These are phyloP conservation scores for Sesia bembeciformis DNA, from an alignment of 2,888 invertebrate species.

Conservation along the genomic window DNA sequence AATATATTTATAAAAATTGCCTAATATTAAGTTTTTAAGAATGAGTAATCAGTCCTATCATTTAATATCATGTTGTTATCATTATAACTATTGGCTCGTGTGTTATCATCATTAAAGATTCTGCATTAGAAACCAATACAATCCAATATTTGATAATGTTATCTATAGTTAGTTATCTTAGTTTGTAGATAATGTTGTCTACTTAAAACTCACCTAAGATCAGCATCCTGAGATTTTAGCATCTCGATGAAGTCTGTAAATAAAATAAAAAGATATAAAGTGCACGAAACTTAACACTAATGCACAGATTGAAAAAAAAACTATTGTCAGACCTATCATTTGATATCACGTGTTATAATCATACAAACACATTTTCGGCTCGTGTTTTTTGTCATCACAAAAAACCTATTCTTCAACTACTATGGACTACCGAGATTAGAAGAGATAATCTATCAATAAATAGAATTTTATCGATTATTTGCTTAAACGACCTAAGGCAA, in stretches of 20 bases:
- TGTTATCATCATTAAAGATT: no score
- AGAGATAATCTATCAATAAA: background rate
- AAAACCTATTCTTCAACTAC: no score
- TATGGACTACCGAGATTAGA: background rate
- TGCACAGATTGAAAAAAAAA: background rate
- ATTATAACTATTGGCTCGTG: no score
- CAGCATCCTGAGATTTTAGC: background rate
- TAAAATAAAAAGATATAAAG: background rate
- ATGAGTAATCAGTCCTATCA: no score
- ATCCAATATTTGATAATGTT: no score
- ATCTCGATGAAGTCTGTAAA: background rate
- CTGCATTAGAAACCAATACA: no score
- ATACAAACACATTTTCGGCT: constrained; percentile 47
- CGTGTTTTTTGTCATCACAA: constrained; percentile 50
- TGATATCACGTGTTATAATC: constrained; percentile 47
- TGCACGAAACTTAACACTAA: background rate
- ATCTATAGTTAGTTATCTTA: no score
- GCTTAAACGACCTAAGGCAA: background rate
- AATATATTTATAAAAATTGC: no score
- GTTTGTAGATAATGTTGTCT: no score
- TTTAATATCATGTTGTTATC: no score
- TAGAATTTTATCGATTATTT: background rate
- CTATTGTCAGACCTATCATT: constrained; percentile 57
- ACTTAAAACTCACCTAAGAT: background rate
- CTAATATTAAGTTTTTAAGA: no score